These are phyloP conservation scores for Glaucomys volans DNA, from an alignment of 2,113 vertebrate species.

Conservation along the genomic window DNA sequence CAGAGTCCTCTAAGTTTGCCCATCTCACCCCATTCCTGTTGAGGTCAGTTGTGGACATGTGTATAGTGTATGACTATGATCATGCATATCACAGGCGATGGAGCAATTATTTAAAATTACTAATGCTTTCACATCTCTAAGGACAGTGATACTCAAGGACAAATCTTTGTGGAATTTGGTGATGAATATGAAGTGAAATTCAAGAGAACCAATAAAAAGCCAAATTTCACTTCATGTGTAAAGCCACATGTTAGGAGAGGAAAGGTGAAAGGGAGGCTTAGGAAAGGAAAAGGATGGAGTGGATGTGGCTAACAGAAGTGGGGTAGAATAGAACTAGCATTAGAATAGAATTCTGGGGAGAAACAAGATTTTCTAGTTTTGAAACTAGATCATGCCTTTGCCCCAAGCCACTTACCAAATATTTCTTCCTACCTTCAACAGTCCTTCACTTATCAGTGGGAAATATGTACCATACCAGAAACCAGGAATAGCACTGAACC, in stretches of 20 bases:
- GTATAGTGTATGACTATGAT: neutral
- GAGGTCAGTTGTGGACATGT: neutral
- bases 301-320: neutral
- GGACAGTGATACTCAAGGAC: neutral
- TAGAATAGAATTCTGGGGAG: neutral
- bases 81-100: neutral
- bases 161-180: neutral
- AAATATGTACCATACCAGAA: neutral
- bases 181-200: neutral
- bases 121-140: neutral
- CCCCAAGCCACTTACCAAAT: neutral
- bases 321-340: neutral
- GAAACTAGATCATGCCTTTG: neutral
- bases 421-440: neutral
- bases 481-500: neutral
- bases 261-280: neutral
- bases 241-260: neutral
- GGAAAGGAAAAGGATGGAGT: neutral
- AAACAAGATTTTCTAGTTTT: neutral
- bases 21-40: neutral
- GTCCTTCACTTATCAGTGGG: neutral
- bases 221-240: neutral
- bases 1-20: neutral
- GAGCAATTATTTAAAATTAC: conserved; percentile 26
- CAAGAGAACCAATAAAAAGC: neutral